Conservation (phyloP, 1,140 invertebrate genomes). For the Drosophila prosaltans region DNA sequence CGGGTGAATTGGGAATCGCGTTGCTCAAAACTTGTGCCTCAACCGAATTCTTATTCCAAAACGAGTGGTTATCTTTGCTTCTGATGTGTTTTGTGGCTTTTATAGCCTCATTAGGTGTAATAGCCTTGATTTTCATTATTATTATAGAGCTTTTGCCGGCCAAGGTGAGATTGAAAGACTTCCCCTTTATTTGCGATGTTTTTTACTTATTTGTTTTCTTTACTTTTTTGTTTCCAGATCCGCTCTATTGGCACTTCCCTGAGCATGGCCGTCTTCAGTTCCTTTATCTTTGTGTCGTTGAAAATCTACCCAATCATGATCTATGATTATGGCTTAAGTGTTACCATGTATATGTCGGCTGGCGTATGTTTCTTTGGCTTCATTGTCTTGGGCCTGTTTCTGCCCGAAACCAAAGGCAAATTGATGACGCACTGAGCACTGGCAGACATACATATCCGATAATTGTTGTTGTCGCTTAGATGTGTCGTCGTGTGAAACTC, state of each 20-base stretch:
- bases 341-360: slow-evolving; percentile 68
- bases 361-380: slow-evolving; percentile 59
- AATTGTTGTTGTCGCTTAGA: slow-evolving; percentile 9
- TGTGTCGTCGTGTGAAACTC: slow-evolving; percentile 45
- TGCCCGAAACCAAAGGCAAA: slow-evolving; percentile 74
- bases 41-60: slow-evolving; percentile 40
- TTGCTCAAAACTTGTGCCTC: slow-evolving; percentile 38
- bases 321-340: slow-evolving; percentile 49
- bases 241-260: slow-evolving; percentile 69
- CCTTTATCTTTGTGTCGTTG: slow-evolving; percentile 65
- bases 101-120: slow-evolving; percentile 56
- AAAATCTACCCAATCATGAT: slow-evolving; percentile 72
- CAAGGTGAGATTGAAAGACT: slow-evolving; percentile 48
- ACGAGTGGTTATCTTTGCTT: slow-evolving; percentile 60
- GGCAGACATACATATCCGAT: slow-evolving; percentile 8
- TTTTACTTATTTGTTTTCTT: background rate
- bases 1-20: slow-evolving; percentile 50
- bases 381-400: slow-evolving; percentile 61
- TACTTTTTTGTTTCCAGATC: slow-evolving; percentile 36
- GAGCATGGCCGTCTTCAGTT: slow-evolving; percentile 67
- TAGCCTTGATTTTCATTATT: slow-evolving; percentile 63
- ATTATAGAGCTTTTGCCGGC: slow-evolving; percentile 61
- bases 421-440: slow-evolving; percentile 57
- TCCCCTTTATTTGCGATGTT: background rate
- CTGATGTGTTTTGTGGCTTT: slow-evolving; percentile 57